Evolutionary conservation across 1,140 invertebrate genomes (phyloP), one percentile per base, ranked within the genome.

Genomic region (Drosophila repleta): DNA sequence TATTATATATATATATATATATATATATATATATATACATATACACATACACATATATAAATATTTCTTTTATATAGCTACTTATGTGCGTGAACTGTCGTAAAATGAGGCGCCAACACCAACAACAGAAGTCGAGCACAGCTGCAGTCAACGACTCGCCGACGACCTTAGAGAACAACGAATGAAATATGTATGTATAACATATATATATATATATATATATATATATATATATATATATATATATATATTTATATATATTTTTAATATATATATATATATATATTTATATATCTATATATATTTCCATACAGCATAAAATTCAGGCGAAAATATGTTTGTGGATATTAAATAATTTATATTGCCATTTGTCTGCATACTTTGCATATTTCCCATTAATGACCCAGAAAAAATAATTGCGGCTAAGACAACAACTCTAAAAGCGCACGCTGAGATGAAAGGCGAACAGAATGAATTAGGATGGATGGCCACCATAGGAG

Each of bases 331-430:
- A 63, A 24, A 26, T 78, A 46, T 71, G 63, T 66, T 71, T 61
- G 53, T 76, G 66, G 13, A 76, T 82, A 85, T 87, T 76, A 82
- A 82, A 79, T 82, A 75, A 85, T 87, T 82, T 79, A 82, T 85
- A 61, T 58, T 61, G 82, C 82, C 74, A 85, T 85, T 82, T 87
- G 82, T 87, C 82, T 78, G 32, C 82, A 78, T 87, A 60, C 62
- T 70, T 67, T 70, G 71, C 78, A 87, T 87, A 79, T 78, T 65
- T 76, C 35, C 53, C 78, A 87, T 73, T 85, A 76, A 87, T 87
- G 78, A 87, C 78, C 82, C 70, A 85, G 67, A 85, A 85, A 85
- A 85, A 64, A 45, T 61, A 56, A 66, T 53, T 73, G 29, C 61
- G 58, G 57, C 60, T 58, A 67, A 41, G 49, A 58, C 64, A 53